Evolutionary conservation across 2,888 invertebrate species (phyloP).

Genomic region (Amphimallon solstitiale): DNA sequence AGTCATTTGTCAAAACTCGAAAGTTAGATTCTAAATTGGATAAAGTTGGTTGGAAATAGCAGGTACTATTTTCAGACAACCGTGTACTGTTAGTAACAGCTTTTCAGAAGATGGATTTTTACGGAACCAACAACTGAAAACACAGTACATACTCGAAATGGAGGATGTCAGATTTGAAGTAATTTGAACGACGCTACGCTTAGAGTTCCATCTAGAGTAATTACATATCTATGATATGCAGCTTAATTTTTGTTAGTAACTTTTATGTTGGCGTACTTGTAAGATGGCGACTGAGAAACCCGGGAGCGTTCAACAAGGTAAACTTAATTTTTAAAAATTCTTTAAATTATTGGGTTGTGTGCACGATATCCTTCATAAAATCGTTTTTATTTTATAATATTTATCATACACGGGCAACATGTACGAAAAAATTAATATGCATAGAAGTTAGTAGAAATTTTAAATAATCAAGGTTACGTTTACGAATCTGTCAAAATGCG

Average conservation of each 20-base stretch:
- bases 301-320: conserved; percentile 72
- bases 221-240: not conserved
- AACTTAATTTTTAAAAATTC: conserved; percentile 51
- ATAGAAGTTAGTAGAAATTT: conserved; percentile 5
- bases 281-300: conserved; percentile 77
- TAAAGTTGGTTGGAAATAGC: too few species aligned
- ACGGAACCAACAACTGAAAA: too few species aligned
- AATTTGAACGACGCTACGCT: too few species aligned
- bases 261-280: conserved; percentile 54
- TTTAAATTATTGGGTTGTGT: conserved; percentile 43
- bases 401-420: not conserved
- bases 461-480: conserved; percentile 37
- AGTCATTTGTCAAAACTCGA: too few species aligned
- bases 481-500: conserved; percentile 44
- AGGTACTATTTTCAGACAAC: too few species aligned
- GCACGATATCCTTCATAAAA: not conserved
- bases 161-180: too few species aligned
- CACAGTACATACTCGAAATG: too few species aligned
- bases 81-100: too few species aligned
- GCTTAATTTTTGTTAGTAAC: not conserved
- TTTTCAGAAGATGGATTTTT: too few species aligned
- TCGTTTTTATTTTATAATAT: not conserved
- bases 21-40: too few species aligned
- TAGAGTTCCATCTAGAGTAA: not conserved
- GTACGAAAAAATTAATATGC: not conserved